phyloP scores from a whole-genome alignment of 2,888 invertebrate species.

The Drosophila niveifrons region DNA sequence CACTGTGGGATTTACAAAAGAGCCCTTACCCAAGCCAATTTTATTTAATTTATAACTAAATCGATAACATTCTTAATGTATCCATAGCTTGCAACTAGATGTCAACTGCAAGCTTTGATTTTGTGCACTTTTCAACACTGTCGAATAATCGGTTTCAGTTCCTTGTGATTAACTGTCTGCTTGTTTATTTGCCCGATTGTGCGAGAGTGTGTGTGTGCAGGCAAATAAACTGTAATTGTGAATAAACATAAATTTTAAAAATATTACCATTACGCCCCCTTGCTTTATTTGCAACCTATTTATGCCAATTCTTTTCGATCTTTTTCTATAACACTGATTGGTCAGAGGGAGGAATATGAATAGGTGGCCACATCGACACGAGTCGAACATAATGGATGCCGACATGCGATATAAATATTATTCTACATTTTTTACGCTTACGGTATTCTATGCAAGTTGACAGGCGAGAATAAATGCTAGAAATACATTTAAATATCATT shows the following conservation, averaged over 20 bases:
- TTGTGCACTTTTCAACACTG: too few relatives aligned
- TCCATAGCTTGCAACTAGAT: too few relatives aligned
- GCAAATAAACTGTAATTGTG: constrained; percentile 78
- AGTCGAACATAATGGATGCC: constrained; percentile 48
- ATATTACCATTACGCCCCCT: constrained; percentile 61
- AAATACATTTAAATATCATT: background rate
- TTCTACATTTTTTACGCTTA: constrained; percentile 43
- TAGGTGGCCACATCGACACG: constrained; percentile 11
- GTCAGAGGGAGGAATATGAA: background rate
- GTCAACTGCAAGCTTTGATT: too few relatives aligned
- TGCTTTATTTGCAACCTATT: constrained; percentile 68
- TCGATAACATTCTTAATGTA: too few relatives aligned
- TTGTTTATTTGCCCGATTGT: constrained; percentile 26
- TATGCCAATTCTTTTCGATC: constrained; percentile 37
- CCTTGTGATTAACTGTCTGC: too few relatives aligned
- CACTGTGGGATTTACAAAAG: too few relatives aligned
- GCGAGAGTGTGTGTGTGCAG: constrained; percentile 6
- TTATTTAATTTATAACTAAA: too few relatives aligned
- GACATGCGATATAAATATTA: constrained; percentile 60
- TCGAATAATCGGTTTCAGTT: too few relatives aligned
- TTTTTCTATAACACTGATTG: constrained; percentile 4
- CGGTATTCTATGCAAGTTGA: background rate
- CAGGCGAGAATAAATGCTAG: background rate
- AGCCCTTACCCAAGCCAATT: too few relatives aligned
- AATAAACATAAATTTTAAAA: constrained; percentile 80